Percentiles rank a stretch among this genome's conserved stretches.
phyloP scores from a whole-genome alignment of 2,888 invertebrate species.

The Syritta pipiens region DNA sequence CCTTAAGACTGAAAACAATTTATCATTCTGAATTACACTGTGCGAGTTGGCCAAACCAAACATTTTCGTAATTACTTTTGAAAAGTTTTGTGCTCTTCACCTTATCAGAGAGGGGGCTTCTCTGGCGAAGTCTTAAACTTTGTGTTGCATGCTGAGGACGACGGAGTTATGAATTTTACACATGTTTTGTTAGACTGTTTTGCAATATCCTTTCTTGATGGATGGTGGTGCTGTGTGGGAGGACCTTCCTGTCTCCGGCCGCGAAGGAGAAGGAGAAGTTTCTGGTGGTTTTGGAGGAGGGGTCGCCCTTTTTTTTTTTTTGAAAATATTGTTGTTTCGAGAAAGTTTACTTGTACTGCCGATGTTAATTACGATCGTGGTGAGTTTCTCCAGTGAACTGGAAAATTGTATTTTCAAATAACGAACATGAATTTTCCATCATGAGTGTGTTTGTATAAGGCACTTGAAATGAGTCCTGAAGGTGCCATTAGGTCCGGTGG shows the following conservation, averaged over 20 bases:
- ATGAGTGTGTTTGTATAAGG: no score
- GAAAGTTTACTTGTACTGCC: not conserved
- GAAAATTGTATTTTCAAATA: no score
- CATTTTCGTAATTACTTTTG: constrained; percentile 36
- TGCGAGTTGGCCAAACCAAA: not conserved
- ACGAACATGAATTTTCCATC: no score
- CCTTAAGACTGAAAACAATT: not conserved
- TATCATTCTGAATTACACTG: not conserved
- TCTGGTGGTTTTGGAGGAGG: not conserved
- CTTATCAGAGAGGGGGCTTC: no score
- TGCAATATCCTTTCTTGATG: not conserved
- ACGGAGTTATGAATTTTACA: constrained; percentile 26
- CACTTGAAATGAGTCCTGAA: no score
- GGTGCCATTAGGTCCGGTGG: no score
- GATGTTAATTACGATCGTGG: constrained; percentile 30
- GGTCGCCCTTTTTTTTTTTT: not conserved
- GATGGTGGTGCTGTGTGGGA: not conserved
- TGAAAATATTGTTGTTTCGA: not conserved
- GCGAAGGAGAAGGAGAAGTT: not conserved
- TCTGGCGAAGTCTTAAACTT: not conserved
- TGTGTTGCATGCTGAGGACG: not conserved
- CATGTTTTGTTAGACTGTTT: constrained; percentile 29
- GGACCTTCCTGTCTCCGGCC: not conserved
- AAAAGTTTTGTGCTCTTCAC: constrained; percentile 21
- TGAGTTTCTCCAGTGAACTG: no score